Evolutionary conservation across 2,113 vertebrate genomes (phyloP), one percentile per base, ranked within the genome.

Genomic region (Mastomys natalensis): DNA sequence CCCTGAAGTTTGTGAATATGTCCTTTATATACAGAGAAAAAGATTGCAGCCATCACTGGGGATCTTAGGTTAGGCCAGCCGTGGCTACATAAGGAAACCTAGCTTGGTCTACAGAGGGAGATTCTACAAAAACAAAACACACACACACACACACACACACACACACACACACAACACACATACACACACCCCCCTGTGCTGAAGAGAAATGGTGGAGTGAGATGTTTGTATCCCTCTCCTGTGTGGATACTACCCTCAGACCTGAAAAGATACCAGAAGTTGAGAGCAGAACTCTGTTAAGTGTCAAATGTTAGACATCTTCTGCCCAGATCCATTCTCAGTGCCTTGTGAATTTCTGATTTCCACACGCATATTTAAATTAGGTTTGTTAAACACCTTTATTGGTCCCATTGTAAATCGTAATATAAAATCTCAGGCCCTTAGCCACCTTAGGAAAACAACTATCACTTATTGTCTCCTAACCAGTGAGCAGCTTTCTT

Each of bases 371-470:
- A 43, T 21, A 73, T 91, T 87, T 88, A 58, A 73, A 91, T 76
- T 76, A 89, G 21, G 34, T 86, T 37, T 19, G 34, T 81, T 95
- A 70, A 87, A 29, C 8, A 40, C n/a, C 90, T 93, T 60, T 82
- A 88, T 70, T 29, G 9, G 62, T 68, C 34, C 48, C 76, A 37
- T 43, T 94, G 85, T n/a, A 74, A 90, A 84, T 29, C 51, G 21
- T 72, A 24, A 37, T 73, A 43, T 73, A 94, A 77, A 94, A 51
- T 53, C 53, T 93, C n/a, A 82, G 89, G 82, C n/a, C 45, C 45
- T 68, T 60, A 64, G 77, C 62, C 26, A 40, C 80, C 53, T 86
- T 53, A 66, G 77, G 70, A 87, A 78, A 62, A n/a, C 78, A 68
- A 45, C 68, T 19, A 17, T 73, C 53, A 17, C 78, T 89, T 81